These are phyloP conservation scores for Manis javanica DNA, from an alignment of 2,797 vertebrate species.

Conservation along the genomic window DNA sequence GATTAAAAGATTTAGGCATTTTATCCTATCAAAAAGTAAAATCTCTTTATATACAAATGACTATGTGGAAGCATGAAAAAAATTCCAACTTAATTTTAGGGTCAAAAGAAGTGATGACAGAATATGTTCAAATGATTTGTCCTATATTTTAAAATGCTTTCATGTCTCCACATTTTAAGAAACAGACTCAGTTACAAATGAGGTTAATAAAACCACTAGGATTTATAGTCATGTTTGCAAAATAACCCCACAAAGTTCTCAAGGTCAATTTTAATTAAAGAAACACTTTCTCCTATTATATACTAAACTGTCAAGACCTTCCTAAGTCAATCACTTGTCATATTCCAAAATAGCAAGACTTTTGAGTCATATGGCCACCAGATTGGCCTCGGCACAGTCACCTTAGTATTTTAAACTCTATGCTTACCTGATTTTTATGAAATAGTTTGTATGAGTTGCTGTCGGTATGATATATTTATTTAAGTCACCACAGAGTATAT, in stretches of 20 bases:
- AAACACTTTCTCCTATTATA: background rate
- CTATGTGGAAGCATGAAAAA: background rate
- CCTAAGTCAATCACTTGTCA: background rate
- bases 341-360: background rate
- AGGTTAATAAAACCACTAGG: background rate
- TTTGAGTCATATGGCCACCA: background rate
- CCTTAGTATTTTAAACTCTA: background rate
- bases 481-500: background rate
- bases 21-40: conserved; percentile 40
- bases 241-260: background rate
- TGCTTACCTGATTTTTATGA: background rate
- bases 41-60: conserved; percentile 33
- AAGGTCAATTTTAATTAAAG: conserved; percentile 40
- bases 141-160: conserved; percentile 51
- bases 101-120: background rate
- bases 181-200: background rate
- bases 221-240: conserved; percentile 21
- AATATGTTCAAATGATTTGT: background rate
- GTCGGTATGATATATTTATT: background rate
- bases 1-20: background rate
- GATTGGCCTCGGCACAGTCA: background rate
- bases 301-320: background rate
- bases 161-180: conserved; percentile 24
- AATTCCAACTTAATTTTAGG: background rate
- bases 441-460: background rate